Percentiles rank a stretch among this genome's conserved stretches.
phyloP scores from a whole-genome alignment of 1,140 invertebrate species.

The Drosophila saltans region DNA sequence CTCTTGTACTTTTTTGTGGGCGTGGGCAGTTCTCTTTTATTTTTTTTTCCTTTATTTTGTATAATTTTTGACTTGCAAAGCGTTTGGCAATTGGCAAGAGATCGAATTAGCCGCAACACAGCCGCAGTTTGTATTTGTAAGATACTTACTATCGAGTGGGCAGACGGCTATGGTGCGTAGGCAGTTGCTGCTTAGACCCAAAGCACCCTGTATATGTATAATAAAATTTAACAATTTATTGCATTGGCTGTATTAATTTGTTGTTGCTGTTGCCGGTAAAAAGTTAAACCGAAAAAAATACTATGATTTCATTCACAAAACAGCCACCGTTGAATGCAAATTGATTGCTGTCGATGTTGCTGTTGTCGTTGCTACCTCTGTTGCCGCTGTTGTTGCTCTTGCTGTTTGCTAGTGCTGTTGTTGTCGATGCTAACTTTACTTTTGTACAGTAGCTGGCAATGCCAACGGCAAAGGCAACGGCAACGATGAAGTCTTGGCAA shows the following conservation, averaged over 20 bases:
- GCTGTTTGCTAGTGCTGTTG: conserved; percentile 20
- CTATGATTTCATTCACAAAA: conserved; percentile 75
- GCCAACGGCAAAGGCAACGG: conserved; percentile 46
- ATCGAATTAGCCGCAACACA: conserved; percentile 76
- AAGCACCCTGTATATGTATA: conserved; percentile 70
- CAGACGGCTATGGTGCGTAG: conserved; percentile 63
- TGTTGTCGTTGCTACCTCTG: neutral
- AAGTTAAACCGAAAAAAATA: conserved; percentile 43
- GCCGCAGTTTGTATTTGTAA: conserved; percentile 61
- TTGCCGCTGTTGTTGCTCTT: conserved; percentile 21
- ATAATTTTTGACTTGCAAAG: conserved; percentile 68
- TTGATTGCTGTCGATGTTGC: conserved; percentile 53
- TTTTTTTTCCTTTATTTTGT: conserved; percentile 4
- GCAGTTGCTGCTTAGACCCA: conserved; percentile 13
- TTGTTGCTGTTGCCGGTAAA: conserved; percentile 50
- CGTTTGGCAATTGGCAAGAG: conserved; percentile 72
- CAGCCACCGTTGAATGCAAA: conserved; percentile 75
- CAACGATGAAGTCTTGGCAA: conserved; percentile 28
- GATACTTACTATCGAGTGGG: conserved; percentile 63
- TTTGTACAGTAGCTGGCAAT: conserved; percentile 17
- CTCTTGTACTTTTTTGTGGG: conserved; percentile 61
- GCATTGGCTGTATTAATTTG: conserved; percentile 78
- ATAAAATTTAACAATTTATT: conserved; percentile 82
- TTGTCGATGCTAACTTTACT: conserved; percentile 37
- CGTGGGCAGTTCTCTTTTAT: conserved; percentile 28